Evolutionary conservation across 1,140 invertebrate species (phyloP), one percentile per base, ranked within the genome.

Genomic region (Aphis craccivora): DNA sequence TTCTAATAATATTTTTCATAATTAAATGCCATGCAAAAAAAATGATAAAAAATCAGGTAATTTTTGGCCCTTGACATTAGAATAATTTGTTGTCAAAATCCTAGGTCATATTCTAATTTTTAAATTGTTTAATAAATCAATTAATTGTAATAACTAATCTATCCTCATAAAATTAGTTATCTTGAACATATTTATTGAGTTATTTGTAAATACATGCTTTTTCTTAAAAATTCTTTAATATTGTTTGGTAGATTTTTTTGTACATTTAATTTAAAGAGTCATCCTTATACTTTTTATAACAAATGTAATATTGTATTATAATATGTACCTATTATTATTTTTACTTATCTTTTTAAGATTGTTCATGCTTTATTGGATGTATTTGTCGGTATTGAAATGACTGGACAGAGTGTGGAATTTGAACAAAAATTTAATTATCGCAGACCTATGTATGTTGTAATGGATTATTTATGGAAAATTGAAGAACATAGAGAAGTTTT

Each of bases 401-500:
- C 98, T 6, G 98, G 98, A 0, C 98, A 99, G 95, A 98, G 97
- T 95, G 98, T 99, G 18, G 97, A 98, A 95, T 99, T 99, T 96
- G 98, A 99, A 95, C 98, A 99, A 95, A 99, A 99, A 95, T 99
- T 99, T 95, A 99, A 99, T 95, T 99, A 99, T 95, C 96, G 99
- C 76, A 96, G 98, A 93, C 98, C 98, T 18, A 99, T 99, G 98
- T 99, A 99, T 95, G 96, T 97, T 88, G 97, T 99, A 3, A 98
- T 99, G 96, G 97, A 98, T 94, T 99, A 98, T 95, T 96, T 99
- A 25, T 99, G 98, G 98, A 97, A 97, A 76, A 96, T 97, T 93
- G 95, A 96, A 35, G 97, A 98, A 94, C 97, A 98, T 94, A 95
- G 96, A 94, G 95, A 97, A 88, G 96, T 96, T 94, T 98, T 99